These are phyloP conservation scores for Momotus momota DNA, from an alignment of 2,797 vertebrate genomes.

Conservation along the genomic window DNA sequence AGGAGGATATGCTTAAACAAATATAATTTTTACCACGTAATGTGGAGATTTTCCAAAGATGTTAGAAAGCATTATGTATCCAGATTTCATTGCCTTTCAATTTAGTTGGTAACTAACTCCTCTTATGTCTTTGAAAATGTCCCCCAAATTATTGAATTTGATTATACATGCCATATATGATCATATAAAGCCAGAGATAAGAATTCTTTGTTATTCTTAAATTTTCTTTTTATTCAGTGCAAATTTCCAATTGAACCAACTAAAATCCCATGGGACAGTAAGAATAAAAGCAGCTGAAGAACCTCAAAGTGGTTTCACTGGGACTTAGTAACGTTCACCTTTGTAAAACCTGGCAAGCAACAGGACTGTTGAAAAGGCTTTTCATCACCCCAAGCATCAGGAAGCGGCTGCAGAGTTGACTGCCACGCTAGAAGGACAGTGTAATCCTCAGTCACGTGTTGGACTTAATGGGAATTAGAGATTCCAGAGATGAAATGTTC, in stretches of 20 bases:
- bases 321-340: not conserved
- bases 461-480: constrained; percentile 12
- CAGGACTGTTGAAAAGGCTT: not conserved
- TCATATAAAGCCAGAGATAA: not conserved
- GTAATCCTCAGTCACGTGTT: not conserved
- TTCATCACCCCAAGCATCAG: not conserved
- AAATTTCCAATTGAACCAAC: not conserved
- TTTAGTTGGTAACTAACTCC: not conserved
- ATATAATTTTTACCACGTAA: not conserved
- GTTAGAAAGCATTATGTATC: not conserved
- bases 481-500: not conserved
- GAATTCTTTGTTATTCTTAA: not conserved
- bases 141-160: not conserved
- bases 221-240: not conserved
- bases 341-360: not conserved
- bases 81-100: not conserved
- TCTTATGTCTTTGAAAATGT: not conserved
- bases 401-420: not conserved
- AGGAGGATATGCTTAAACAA: not conserved
- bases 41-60: not conserved
- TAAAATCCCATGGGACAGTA: not conserved
- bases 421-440: not conserved
- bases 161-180: not conserved
- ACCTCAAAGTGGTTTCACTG: not conserved
- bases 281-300: not conserved